These are phyloP conservation scores for Alethe diademata DNA, from an alignment of 2,113 vertebrate genomes.

Conservation along the genomic window DNA sequence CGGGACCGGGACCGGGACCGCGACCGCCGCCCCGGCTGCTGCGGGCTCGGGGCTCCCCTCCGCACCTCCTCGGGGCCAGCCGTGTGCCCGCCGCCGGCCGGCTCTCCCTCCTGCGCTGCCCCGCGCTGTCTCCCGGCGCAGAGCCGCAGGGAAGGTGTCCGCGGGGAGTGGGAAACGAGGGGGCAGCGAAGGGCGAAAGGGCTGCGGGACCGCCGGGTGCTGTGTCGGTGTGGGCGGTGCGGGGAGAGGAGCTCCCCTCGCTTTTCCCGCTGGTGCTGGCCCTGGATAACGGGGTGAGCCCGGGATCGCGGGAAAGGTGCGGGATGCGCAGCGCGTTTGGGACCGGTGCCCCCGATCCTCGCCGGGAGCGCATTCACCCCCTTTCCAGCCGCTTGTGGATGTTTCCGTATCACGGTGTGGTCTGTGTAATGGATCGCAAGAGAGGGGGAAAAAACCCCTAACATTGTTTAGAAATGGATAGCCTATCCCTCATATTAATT, in stretches of 20 bases:
- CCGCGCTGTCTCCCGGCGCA: fast-evolving
- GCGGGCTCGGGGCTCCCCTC: too few relatives aligned
- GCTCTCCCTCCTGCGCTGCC: too few relatives aligned
- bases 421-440: neutral
- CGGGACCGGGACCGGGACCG: neutral
- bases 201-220: neutral
- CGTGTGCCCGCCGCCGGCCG: fast-evolving
- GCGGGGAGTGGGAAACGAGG: fast-evolving
- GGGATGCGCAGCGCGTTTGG: neutral
- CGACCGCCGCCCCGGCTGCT: too few relatives aligned
- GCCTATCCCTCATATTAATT: neutral
- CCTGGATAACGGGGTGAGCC: neutral
- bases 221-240: neutral
- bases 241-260: neutral
- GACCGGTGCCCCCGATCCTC: neutral
- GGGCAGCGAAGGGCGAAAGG: too few relatives aligned
- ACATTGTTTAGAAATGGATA: neutral
- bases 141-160: neutral
- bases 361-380: fast-evolving
- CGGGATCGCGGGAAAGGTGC: neutral
- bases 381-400: neutral
- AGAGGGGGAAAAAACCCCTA: fast-evolving
- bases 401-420: fast-evolving
- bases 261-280: neutral
- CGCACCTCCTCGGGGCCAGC: fast-evolving